Evolutionary conservation across 2,888 invertebrate species (phyloP), one percentile per base, ranked within the genome.

Genomic region (Athalia circularis): DNA sequence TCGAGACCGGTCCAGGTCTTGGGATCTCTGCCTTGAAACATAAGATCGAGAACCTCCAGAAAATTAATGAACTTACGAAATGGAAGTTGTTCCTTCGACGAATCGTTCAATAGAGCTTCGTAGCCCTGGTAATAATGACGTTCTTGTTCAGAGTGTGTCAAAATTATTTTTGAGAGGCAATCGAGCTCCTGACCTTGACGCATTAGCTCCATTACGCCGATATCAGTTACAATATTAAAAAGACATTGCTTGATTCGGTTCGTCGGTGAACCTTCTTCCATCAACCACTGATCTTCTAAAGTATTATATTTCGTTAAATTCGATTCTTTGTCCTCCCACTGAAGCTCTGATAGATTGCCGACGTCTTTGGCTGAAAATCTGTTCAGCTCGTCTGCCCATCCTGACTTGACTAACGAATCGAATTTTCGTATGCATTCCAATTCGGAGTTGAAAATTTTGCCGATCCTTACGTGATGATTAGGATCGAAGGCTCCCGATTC

Each of bases 11-110:
- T 72, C 72, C 57, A 72, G 15, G 72, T 47, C 5, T n/a, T 61
- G 5, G 15, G 59, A 6, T 72, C 47, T 61, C 72, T 72, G 11
- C 61, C 61, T 61, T 72, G 72, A 48, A 61, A 72, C 13, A 72
- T 57, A n/a, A 72, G 57, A 9, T 72, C 72, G 29, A 61, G 47
- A 5, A 72, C 13, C 13, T 72, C 72, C 5, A 59, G 57, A 15
- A 72, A 72, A n/a, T 15, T 72, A 47, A 72, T 61, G 5, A 72
- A 61, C 48, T 61, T 72, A 61, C 72, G 72, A 48, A 72, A 72
- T 59, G 72, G 72, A 48, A 72, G 61, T 15, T 72, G 72, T 61
- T 72, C 72, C 8, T 5, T 7, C n/a, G 72, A 72, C 4, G 61
- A 57, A 54, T 8, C 15, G 59, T 61, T 57, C 47, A 47, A 3